Conservation (phyloP, 2,888 invertebrate genomes). For the Danaus chrysippus region DNA sequence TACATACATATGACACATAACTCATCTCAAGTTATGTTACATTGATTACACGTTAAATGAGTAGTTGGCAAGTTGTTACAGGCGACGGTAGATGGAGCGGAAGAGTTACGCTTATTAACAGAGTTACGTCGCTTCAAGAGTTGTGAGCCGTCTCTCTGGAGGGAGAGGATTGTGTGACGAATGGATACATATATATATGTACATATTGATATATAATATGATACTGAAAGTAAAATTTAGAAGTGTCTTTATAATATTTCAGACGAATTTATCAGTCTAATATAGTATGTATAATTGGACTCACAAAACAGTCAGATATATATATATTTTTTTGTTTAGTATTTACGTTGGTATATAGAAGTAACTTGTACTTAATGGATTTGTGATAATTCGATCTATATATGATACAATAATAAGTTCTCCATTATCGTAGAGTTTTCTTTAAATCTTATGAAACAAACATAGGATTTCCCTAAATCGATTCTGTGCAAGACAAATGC, state of each 20-base stretch:
- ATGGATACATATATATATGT: neutral
- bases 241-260: neutral
- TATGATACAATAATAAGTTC: too few relatives aligned
- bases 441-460: too few relatives aligned
- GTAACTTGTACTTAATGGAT: too few relatives aligned
- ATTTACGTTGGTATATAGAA: too few relatives aligned
- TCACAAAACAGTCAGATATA: too few relatives aligned
- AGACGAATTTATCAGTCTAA: neutral
- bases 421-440: too few relatives aligned
- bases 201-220: neutral
- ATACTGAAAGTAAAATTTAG: neutral
- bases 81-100: conserved; percentile 9
- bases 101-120: conserved; percentile 31
- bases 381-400: too few relatives aligned
- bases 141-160: neutral
- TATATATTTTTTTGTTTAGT: too few relatives aligned
- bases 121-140: conserved; percentile 20
- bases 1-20: neutral
- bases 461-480: too few relatives aligned
- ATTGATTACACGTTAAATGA: conserved; percentile 10
- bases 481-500: too few relatives aligned
- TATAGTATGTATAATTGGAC: too few relatives aligned
- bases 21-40: neutral
- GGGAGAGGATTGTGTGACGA: too few relatives aligned
- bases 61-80: conserved; percentile 7